These are phyloP conservation scores for Hemistola chrysoprasaria DNA, from an alignment of 2,888 invertebrate genomes.

Conservation along the genomic window DNA sequence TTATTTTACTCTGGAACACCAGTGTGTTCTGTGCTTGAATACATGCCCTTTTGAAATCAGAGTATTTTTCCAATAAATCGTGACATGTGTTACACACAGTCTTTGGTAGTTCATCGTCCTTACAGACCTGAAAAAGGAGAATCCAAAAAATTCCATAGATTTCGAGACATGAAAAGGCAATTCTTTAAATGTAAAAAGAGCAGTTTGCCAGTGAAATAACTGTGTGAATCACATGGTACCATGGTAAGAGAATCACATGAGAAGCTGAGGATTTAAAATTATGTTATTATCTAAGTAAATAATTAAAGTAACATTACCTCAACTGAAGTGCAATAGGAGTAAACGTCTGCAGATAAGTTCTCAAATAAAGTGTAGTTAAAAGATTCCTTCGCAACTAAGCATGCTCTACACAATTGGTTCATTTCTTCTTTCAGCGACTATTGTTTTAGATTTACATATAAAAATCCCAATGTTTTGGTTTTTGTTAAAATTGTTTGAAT, in stretches of 20 bases:
- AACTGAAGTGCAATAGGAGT: slow-evolving; percentile 67
- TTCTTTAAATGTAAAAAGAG: no score
- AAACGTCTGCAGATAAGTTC: slow-evolving; percentile 59
- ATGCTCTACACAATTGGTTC: slow-evolving; percentile 61
- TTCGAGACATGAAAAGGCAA: no score
- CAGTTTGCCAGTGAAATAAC: no score
- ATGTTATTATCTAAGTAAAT: no score
- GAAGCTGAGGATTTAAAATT: no score
- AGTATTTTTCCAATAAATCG: slow-evolving; percentile 51
- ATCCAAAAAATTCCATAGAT: no score
- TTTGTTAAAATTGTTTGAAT: background rate
- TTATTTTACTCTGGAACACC: slow-evolving; percentile 34
- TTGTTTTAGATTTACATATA: no score
- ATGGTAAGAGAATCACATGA: no score
- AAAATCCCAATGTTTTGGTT: no score
- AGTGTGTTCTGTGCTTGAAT: slow-evolving; percentile 60
- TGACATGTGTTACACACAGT: slow-evolving; percentile 62
- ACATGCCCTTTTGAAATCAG: slow-evolving; percentile 64
- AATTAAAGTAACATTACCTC: slow-evolving; percentile 44
- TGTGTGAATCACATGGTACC: no score
- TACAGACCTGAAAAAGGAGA: slow-evolving; percentile 52
- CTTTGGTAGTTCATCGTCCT: slow-evolving; percentile 58
- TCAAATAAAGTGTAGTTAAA: slow-evolving; percentile 55
- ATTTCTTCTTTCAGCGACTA: no score
- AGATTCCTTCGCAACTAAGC: slow-evolving; percentile 53